Evolutionary conservation across 2,888 invertebrate species (phyloP).

Genomic region (Nemapogon koenigi): DNA sequence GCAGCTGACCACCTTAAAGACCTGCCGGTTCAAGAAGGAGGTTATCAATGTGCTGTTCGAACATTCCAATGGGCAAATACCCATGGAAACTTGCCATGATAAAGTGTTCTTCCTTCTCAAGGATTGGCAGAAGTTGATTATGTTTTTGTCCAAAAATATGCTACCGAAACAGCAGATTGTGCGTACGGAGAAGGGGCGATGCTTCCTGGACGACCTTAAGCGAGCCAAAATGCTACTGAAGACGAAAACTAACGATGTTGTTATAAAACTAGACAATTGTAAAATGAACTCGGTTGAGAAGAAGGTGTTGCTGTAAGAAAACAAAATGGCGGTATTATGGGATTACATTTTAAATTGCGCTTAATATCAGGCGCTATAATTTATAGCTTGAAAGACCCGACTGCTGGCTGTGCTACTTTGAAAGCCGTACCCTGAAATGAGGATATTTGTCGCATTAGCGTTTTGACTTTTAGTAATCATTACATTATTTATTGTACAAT

Average conservation of each 20-base stretch:
- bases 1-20: conserved; percentile 32
- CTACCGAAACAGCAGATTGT: conserved; percentile 41
- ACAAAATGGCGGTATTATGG: too few species aligned
- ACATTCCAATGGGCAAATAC: conserved; percentile 38
- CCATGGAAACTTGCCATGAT: conserved; percentile 36
- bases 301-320: conserved; percentile 34
- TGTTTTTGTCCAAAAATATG: conserved; percentile 43
- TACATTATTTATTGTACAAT: too few species aligned
- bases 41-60: conserved; percentile 45
- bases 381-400: too few species aligned
- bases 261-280: conserved; percentile 23
- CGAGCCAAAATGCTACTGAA: conserved; percentile 43
- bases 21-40: conserved; percentile 22
- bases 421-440: too few species aligned
- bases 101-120: conserved; percentile 36
- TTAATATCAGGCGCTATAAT: too few species aligned
- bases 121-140: conserved; percentile 49
- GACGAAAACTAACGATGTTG: conserved; percentile 30
- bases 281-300: conserved; percentile 24
- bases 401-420: too few species aligned
- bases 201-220: conserved; percentile 43
- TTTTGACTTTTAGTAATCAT: too few species aligned
- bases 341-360: too few species aligned
- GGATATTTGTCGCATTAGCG: too few species aligned
- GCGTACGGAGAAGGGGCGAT: conserved; percentile 43